phyloP scores from a whole-genome alignment of 2,888 invertebrate genomes.

The Mongoloraphidia duomilia region DNA sequence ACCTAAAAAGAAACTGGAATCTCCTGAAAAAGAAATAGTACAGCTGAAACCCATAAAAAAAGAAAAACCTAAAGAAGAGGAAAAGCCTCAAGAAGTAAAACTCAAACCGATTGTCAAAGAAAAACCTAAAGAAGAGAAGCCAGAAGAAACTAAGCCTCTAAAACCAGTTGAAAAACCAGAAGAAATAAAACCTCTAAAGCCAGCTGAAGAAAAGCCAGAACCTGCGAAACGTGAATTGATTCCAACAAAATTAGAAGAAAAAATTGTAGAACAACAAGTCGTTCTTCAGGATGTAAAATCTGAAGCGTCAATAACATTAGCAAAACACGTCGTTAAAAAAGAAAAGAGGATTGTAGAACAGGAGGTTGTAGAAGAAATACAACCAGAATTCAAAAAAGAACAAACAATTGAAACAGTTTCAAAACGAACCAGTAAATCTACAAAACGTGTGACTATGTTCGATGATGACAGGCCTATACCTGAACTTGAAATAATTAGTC shows the following conservation, averaged over 20 bases:
- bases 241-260: slow-evolving; percentile 24
- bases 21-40: slow-evolving; percentile 11
- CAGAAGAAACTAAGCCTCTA: slow-evolving; percentile 14
- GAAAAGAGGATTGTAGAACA: slow-evolving; percentile 1
- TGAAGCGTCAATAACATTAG: slow-evolving; percentile 33
- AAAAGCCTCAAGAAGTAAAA: slow-evolving; percentile 23
- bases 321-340: slow-evolving; percentile 18
- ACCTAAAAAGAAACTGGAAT: slow-evolving; percentile 20
- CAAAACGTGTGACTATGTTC: slow-evolving; percentile 30
- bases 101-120: slow-evolving; percentile 17
- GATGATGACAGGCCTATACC: slow-evolving; percentile 40
- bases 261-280: slow-evolving; percentile 19
- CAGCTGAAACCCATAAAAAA: slow-evolving; percentile 12
- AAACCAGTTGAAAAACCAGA: slow-evolving; percentile 11
- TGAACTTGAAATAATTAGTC: slow-evolving; percentile 42
- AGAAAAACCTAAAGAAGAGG: slow-evolving; percentile 26
- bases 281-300: slow-evolving; percentile 27
- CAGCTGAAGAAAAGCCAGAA: slow-evolving; percentile 12
- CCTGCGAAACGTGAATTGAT: slow-evolving; percentile 19
- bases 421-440: slow-evolving; percentile 32
- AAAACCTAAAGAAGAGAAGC: slow-evolving; percentile 24
- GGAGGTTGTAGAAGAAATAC: slow-evolving; percentile 19
- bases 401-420: slow-evolving; percentile 39
- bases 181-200: slow-evolving; percentile 11
- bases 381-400: slow-evolving; percentile 35